These are phyloP conservation scores for Cataglyphis cursor DNA, from an alignment of 2,888 invertebrate species.

Conservation along the genomic window DNA sequence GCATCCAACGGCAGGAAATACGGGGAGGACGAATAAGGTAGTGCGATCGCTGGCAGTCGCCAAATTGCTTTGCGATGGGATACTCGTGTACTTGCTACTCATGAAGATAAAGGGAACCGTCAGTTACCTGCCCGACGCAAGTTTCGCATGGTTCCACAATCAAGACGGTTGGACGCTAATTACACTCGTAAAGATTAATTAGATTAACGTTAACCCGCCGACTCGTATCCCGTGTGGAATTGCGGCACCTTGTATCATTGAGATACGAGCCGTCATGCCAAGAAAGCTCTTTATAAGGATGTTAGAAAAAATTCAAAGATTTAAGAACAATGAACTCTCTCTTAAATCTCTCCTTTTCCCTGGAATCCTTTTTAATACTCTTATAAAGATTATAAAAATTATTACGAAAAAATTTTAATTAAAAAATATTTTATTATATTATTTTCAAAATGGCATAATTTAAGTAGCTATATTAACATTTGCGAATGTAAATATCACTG, in stretches of 20 bases:
- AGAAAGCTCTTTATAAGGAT: constrained; percentile 59
- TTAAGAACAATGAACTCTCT: constrained; percentile 1
- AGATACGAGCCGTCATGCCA: constrained; percentile 50
- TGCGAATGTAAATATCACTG: constrained; percentile 23
- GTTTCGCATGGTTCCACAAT: constrained; percentile 59
- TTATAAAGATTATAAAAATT: not conserved
- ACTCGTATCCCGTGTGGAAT: constrained; percentile 53
- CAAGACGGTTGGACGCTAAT: constrained; percentile 78
- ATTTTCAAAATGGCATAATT: not conserved
- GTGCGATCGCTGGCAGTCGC: constrained; percentile 65
- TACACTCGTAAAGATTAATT: constrained; percentile 85
- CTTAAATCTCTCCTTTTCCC: not conserved
- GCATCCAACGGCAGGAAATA: not conserved
- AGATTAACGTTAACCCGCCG: constrained; percentile 80
- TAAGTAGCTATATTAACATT: not conserved
- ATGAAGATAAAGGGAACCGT: constrained; percentile 81
- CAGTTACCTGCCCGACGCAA: constrained; percentile 56
- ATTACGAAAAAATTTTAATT: not conserved
- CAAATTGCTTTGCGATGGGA: constrained; percentile 84
- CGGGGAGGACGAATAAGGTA: constrained; percentile 27
- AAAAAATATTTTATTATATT: not conserved
- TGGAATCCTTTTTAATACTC: constrained; percentile 9
- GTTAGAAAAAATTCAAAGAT: constrained; percentile 13
- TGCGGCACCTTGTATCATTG: constrained; percentile 57
- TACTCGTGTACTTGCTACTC: constrained; percentile 84